phyloP scores from a whole-genome alignment of 2,888 invertebrate genomes.

The Ophion obscuratus region DNA sequence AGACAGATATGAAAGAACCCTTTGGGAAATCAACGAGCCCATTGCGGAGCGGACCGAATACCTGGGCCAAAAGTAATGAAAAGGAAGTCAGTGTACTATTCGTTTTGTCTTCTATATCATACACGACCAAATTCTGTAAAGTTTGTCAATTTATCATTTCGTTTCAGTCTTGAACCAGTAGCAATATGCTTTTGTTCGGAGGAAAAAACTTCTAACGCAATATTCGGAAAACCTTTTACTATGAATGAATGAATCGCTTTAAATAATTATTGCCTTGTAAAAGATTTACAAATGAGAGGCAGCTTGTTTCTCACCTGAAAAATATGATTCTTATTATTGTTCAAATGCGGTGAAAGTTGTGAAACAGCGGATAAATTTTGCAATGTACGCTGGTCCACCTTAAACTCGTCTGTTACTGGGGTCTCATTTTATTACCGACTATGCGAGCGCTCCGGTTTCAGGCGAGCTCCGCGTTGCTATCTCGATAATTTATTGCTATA shows the following conservation, averaged over 20 bases:
- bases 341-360: background rate
- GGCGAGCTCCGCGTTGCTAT: conserved; percentile 42
- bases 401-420: conserved; percentile 11
- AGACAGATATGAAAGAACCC: conserved; percentile 29
- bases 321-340: no score
- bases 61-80: conserved; percentile 53
- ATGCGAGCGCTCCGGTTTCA: conserved; percentile 36
- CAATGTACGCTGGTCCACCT: conserved; percentile 5
- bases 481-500: conserved; percentile 58
- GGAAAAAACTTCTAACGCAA: no score
- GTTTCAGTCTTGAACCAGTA: no score
- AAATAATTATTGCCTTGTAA: no score
- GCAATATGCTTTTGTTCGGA: no score
- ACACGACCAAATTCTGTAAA: background rate
- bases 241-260: no score
- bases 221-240: no score
- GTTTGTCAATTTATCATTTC: background rate
- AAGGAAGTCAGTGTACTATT: conserved; percentile 35
- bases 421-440: conserved; percentile 33
- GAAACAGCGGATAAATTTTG: background rate
- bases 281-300: no score
- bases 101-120: background rate
- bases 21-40: conserved; percentile 55
- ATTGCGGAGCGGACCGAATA: conserved; percentile 26
- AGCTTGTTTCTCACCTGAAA: no score